phyloP scores from a whole-genome alignment of 1,140 invertebrate genomes.

The Aphidius gifuensis region DNA sequence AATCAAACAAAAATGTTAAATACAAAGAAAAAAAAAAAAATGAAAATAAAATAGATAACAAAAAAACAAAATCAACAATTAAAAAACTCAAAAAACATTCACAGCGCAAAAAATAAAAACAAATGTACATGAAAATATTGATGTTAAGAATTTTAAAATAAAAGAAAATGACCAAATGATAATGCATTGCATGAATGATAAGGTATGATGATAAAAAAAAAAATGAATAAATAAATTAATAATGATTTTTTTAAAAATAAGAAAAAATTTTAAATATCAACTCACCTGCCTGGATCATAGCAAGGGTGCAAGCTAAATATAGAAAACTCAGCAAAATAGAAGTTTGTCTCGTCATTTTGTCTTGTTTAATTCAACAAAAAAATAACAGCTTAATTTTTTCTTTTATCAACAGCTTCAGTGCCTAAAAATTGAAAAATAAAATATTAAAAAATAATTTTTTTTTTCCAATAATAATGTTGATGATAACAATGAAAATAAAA shows the following conservation, averaged over 20 bases:
- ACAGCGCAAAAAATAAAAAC: background rate
- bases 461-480: background rate
- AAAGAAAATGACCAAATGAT: slow-evolving; percentile 1
- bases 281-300: slow-evolving; percentile 47
- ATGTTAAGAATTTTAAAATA: background rate
- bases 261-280: slow-evolving; percentile 9
- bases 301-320: slow-evolving; percentile 51
- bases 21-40: too few species aligned
- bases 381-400: too few species aligned
- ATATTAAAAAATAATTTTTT: too few species aligned
- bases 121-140: background rate
- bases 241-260: background rate
- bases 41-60: too few species aligned
- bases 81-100: too few species aligned
- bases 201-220: background rate
- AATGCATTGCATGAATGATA: background rate
- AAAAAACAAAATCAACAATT: too few species aligned
- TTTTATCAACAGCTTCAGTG: slow-evolving; percentile 9
- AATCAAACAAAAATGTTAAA: too few species aligned
- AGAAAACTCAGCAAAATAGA: slow-evolving; percentile 45
- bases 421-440: background rate
- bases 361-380: slow-evolving; percentile 10
- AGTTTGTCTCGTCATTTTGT: slow-evolving; percentile 46
- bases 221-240: background rate
- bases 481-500: background rate